Base-by-base conservation (phyloP, 23 tunicate genomes). In the Styela clava region DNA sequence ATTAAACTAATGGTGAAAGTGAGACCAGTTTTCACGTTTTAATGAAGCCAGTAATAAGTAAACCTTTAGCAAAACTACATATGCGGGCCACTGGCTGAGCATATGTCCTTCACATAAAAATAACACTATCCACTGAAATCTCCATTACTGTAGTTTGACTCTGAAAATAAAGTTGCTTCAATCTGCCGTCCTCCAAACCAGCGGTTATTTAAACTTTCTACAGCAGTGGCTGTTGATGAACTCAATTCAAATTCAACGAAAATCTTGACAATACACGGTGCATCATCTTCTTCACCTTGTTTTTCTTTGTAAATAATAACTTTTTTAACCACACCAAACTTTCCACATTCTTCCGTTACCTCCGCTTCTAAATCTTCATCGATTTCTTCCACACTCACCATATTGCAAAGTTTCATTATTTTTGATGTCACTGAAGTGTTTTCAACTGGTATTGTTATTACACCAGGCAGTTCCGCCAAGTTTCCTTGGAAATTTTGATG, bases 291-390 rank as follows among this genome's bases (percentile, higher is more conserved):
- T 26, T 89, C 95, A 30, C 88, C 70, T 62, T 89, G 99, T 33
- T 76, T 85, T 65, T 94, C 99, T 74, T 89, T 86, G 52, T 94
- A 94, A 56, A 94, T 94, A 31, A 94, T 77, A 16, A 94, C 99
- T 24, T 85, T 84, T 36, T 82, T 65, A 18, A 94, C 99, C 19
- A 81, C 24, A 2, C 97, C 97, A 76, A 37, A 92, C 61, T 84
- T 87, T 51, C 91, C 91, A 74, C 97, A 92, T 62, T 92, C 97
- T 73, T 92, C 97, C 21, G 91, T 92, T 2, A 92, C 92, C 73
- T 92, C 97, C 12, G 85, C 68, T 67, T 92, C 92, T 19, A 92
- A 68, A 27, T 82, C 87, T 31, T 91, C 97, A 82, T 91, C 97
- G 35, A 89, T 81, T 16, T 85, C 95, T 64, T 85, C 86, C 16